Evolutionary conservation across 2,888 invertebrate species (phyloP).

Genomic region (Meandrusa payeni): DNA sequence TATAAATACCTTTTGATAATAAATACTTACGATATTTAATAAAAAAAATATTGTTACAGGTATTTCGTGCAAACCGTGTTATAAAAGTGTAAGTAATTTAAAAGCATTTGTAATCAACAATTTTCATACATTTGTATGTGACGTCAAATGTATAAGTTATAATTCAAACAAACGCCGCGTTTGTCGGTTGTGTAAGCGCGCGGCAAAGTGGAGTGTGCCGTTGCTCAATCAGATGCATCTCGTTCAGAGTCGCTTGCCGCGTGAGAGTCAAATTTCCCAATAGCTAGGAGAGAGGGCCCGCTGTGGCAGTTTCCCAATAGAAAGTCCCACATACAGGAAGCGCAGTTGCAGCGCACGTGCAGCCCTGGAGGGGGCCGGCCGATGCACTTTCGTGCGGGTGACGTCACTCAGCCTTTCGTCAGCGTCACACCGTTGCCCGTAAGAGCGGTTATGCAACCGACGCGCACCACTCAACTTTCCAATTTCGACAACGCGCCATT

Average conservation of each 20-base stretch:
- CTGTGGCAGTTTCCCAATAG: constrained; percentile 71
- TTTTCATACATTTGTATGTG: no score
- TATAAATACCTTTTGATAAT: no score
- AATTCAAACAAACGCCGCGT: constrained; percentile 33
- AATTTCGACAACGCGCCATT: constrained; percentile 80
- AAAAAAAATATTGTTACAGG: constrained; percentile 42
- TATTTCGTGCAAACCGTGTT: constrained; percentile 37
- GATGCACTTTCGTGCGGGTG: constrained; percentile 77
- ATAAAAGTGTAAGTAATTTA: constrained; percentile 66
- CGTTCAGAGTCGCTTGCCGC: constrained; percentile 63
- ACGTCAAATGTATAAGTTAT: constrained; percentile 11
- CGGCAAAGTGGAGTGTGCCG: constrained; percentile 47
- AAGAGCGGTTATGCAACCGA: constrained; percentile 75
- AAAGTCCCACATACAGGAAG: constrained; percentile 77
- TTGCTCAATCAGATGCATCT: constrained; percentile 76
- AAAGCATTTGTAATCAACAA: no score
- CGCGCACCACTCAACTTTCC: constrained; percentile 77
- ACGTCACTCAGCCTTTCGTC: constrained; percentile 74
- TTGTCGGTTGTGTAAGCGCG: constrained; percentile 59
- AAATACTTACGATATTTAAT: no score
- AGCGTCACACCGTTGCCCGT: constrained; percentile 72
- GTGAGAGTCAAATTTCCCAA: constrained; percentile 59
- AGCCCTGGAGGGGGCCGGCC: constrained; percentile 59
- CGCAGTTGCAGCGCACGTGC: constrained; percentile 36
- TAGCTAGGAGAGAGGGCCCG: constrained; percentile 49